A percentile compares a stretch with the other conserved stretches of the same genome.
Conservation (phyloP, 2,888 invertebrate species). For the Ichneumoninae sp. region DNA sequence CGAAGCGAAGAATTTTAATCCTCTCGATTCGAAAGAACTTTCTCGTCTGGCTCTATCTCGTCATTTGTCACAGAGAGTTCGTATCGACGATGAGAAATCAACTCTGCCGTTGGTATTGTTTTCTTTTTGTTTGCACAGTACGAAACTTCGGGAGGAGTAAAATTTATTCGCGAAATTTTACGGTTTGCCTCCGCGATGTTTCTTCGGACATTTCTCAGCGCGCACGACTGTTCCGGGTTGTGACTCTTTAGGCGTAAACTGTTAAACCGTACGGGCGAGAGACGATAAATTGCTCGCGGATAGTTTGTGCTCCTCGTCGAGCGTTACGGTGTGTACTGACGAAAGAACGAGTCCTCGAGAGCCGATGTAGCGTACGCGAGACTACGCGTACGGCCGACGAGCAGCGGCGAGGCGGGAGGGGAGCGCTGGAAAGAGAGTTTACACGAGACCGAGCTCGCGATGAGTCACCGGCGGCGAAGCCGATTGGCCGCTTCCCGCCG, state of each 20-base stretch:
- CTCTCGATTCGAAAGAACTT: conserved; percentile 7
- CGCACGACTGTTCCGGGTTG: conserved; percentile 2
- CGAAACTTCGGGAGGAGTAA: neutral
- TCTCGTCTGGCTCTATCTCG: conserved; percentile 27
- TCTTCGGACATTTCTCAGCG: conserved; percentile 47
- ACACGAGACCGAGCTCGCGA: conserved; percentile 76
- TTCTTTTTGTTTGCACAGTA: neutral
- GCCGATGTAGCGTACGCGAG: conserved; percentile 48
- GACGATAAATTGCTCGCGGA: conserved; percentile 8
- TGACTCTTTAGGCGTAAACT: neutral
- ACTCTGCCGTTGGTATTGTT: neutral
- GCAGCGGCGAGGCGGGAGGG: conserved; percentile 69
- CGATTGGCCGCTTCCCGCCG: conserved; percentile 75
- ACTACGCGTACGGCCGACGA: neutral
- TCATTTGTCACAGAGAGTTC: conserved; percentile 35
- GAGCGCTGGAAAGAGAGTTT: conserved; percentile 75
- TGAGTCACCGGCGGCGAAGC: conserved; percentile 75
- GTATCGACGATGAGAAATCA: neutral
- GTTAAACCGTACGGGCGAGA: neutral
- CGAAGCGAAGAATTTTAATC: conserved; percentile 19
- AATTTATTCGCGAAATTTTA: conserved; percentile 37
- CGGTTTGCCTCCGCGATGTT: conserved; percentile 22
- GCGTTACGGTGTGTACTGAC: conserved; percentile 64
- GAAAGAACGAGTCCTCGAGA: conserved; percentile 61
- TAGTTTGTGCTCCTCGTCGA: conserved; percentile 57